Conservation (phyloP, 2,797 vertebrate genomes). For the Phoxinus dragarum region DNA sequence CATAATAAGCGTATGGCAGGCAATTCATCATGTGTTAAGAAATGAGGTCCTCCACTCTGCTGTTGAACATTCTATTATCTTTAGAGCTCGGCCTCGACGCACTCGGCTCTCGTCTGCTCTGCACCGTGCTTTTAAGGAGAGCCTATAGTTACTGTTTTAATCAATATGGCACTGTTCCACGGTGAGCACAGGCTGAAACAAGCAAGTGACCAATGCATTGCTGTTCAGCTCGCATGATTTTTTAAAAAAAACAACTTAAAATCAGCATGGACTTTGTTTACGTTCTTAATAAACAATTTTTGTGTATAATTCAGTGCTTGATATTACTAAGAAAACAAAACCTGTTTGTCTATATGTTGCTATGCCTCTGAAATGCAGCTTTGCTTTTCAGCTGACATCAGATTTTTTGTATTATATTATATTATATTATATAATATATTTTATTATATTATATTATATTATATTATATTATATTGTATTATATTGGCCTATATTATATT, state of each 20-base stretch:
- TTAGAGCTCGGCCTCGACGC: not conserved
- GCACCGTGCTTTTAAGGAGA: not conserved
- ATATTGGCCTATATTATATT: too few relatives aligned
- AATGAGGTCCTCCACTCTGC: slow-evolving; percentile 32
- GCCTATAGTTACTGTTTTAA: slow-evolving; percentile 18
- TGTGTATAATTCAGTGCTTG: not conserved
- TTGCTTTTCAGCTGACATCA: not conserved
- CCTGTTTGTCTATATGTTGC: not conserved
- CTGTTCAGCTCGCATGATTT: slow-evolving; percentile 4
- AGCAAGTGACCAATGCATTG: slow-evolving; percentile 5
- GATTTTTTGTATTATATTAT: not conserved
- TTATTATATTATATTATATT: not conserved
- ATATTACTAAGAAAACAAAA: not conserved
- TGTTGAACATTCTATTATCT: slow-evolving; percentile 39
- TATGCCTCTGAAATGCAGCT: not conserved
- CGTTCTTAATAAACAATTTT: not conserved
- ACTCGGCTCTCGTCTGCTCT: not conserved
- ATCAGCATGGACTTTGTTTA: not conserved
- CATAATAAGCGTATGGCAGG: slow-evolving; percentile 44
- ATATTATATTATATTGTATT: not conserved
- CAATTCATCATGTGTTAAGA: slow-evolving; percentile 42
- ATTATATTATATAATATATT: not conserved
- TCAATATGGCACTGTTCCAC: not conserved
- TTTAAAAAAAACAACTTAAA: not conserved
- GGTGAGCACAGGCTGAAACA: not conserved